Percentiles rank a stretch among this genome's conserved stretches.
Conservation (phyloP, 2,888 invertebrate species). For the Dromius quadrimaculatus region DNA sequence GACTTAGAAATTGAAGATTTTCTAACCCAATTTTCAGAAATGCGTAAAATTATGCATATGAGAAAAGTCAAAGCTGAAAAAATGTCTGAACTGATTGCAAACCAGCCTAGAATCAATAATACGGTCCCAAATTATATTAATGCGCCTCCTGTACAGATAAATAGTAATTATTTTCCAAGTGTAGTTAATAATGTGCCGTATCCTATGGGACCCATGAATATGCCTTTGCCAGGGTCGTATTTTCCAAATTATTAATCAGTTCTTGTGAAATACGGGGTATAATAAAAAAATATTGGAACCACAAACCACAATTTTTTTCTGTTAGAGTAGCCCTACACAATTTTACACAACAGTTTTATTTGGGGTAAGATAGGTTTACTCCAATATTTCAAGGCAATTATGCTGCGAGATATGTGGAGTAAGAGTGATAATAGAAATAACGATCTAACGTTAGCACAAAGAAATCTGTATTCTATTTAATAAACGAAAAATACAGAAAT, state of each 20-base stretch:
- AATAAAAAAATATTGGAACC: too few relatives aligned
- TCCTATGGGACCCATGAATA: conserved; percentile 78
- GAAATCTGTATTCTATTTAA: too few relatives aligned
- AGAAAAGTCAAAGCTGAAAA: conserved; percentile 94
- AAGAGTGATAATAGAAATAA: too few relatives aligned
- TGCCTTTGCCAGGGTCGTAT: conserved; percentile 78
- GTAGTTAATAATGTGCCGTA: conserved; percentile 71
- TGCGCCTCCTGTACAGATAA: conserved; percentile 63
- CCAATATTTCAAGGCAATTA: too few relatives aligned
- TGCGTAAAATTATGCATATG: conserved; percentile 82
- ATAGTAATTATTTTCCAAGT: conserved; percentile 67
- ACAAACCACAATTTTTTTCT: too few relatives aligned
- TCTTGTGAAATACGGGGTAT: too few relatives aligned
- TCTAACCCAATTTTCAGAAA: conserved; percentile 83
- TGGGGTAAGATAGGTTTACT: too few relatives aligned
- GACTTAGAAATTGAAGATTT: conserved; percentile 84
- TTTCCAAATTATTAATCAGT: conserved; percentile 41
- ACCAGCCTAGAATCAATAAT: conserved; percentile 59
- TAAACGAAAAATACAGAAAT: too few relatives aligned
- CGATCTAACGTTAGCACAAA: too few relatives aligned
- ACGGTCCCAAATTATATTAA: conserved; percentile 63
- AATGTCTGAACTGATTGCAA: conserved; percentile 79
- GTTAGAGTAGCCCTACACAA: too few relatives aligned
- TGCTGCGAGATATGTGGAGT: too few relatives aligned
- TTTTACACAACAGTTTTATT: too few relatives aligned